Evolutionary conservation across 2,888 invertebrate genomes (phyloP).

Genomic region (Oscheius sp.): DNA sequence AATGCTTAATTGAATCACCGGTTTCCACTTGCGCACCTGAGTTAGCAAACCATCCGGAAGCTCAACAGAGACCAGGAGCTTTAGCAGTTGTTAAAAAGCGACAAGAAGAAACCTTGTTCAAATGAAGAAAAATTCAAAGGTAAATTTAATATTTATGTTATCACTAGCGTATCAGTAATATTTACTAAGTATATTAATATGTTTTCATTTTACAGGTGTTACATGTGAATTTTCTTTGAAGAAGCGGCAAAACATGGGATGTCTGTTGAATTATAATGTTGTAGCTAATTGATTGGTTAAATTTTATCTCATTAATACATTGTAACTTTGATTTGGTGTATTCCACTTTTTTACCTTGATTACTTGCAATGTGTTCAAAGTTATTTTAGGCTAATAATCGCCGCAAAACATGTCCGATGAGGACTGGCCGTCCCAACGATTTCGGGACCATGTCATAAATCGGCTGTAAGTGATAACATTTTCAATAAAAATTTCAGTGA

Average conservation of each 20-base stretch:
- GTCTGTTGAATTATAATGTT: too few relatives aligned
- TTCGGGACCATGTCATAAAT: conserved; percentile 69
- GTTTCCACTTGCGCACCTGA: conserved; percentile 75
- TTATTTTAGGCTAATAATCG: not conserved
- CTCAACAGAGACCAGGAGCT: conserved; percentile 94
- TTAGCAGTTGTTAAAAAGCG: conserved; percentile 80
- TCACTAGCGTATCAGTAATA: too few relatives aligned
- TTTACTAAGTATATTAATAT: too few relatives aligned
- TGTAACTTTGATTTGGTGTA: not conserved
- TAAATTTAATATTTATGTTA: not conserved
- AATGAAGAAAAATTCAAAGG: conserved; percentile 12
- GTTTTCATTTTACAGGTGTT: too few relatives aligned
- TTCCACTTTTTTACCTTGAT: not conserved
- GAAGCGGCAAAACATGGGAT: too few relatives aligned
- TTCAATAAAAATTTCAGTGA: conserved; percentile 51
- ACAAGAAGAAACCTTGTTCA: conserved; percentile 57
- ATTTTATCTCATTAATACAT: not conserved
- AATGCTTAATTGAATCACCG: conserved; percentile 75
- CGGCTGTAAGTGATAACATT: conserved; percentile 59
- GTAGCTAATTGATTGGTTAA: not conserved
- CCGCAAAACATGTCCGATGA: conserved; percentile 58
- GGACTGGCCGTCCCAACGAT: conserved; percentile 69
- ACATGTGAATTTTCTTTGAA: too few relatives aligned
- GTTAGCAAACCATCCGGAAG: conserved; percentile 95
- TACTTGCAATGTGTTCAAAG: not conserved